Base-by-base conservation (phyloP, 2,888 invertebrate genomes). In the Drosophila kambysellisi region DNA sequence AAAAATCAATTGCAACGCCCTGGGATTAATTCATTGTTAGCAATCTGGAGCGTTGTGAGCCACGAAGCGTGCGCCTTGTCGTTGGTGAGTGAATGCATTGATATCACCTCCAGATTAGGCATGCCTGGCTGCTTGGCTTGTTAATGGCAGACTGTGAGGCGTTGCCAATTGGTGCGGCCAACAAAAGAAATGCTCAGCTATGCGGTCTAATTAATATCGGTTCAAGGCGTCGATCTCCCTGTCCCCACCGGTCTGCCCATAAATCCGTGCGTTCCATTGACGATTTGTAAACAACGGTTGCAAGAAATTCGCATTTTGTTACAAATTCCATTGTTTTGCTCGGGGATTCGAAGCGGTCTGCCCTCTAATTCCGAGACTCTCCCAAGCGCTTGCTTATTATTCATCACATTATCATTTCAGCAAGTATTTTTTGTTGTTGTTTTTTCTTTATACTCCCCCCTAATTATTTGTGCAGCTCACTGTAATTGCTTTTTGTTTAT, bases 151-250 rank as follows among this genome's bases (percentile, higher is more conserved):
- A 65, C 73, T 78, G 67, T 75, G 71, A 81, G 74, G 81, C 76
- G 85, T 85, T 81, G 76, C 85, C 85, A 85, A 77, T 84, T 79
- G 82, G 33, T 69, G 67, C 43, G 73, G 66, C 74, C 69, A 73
- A 85, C 85, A 85, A 88, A 86, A 88, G 88, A 85, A 88, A 86
- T 85, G 85, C 86, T 41, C 8, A 52, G 68, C 69, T 69, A 63
- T 70, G 69, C 67, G 78, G 85, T 85, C 88, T 83, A 89, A 89
- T 88, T 89, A 88, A 88, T 89, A 86, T 81, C 77, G 67, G 79
- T 89, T 89, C 89, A 88, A 89, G 88, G 88, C 74, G 71, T 66
- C 53, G 52, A 50, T 54, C 61, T 39, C 37, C 51, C 32, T 51
- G 54, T 58, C 58, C 70, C 60, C 72, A 25, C 25, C 7, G 46